Evolutionary conservation across 2,888 invertebrate genomes (phyloP).

Genomic region (Bibio marci): DNA sequence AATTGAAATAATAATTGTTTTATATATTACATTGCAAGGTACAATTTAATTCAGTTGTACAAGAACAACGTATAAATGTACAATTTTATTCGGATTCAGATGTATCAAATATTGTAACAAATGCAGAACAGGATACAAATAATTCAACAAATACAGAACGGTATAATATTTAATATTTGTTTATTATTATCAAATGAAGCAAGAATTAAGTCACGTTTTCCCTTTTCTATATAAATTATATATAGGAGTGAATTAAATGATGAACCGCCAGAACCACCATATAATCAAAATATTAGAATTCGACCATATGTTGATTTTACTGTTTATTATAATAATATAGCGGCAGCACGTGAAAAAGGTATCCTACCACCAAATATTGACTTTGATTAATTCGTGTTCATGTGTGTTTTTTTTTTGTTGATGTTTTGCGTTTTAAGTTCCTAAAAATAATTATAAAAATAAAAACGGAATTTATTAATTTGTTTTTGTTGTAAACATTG

Average conservation of each 20-base stretch:
- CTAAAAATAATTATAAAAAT: too few relatives aligned
- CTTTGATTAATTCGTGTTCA: conserved; percentile 19
- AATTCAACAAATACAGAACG: conserved; percentile 15
- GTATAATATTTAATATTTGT: conserved; percentile 23
- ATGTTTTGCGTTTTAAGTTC: too few relatives aligned
- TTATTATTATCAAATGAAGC: conserved; percentile 19
- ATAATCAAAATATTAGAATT: conserved; percentile 50
- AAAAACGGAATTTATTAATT: too few relatives aligned
- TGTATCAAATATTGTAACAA: conserved; percentile 25
- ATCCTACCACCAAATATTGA: conserved; percentile 45
- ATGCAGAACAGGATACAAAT: conserved; percentile 10
- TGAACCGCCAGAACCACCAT: neutral
- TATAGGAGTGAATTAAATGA: too few relatives aligned
- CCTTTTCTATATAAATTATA: too few relatives aligned
- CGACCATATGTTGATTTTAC: conserved; percentile 73
- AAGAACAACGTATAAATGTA: conserved; percentile 22
- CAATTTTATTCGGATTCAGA: conserved; percentile 23
- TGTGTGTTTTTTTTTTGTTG: neutral
- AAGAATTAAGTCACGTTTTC: too few relatives aligned
- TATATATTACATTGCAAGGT: conserved; percentile 27
- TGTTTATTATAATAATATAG: conserved; percentile 57
- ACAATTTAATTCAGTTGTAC: conserved; percentile 45
- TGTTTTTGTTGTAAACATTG: too few relatives aligned
- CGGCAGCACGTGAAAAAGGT: conserved; percentile 45
- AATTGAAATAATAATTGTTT: too few relatives aligned